Conservation (phyloP, 2,888 invertebrate species). For the Uropetala carovei region DNA sequence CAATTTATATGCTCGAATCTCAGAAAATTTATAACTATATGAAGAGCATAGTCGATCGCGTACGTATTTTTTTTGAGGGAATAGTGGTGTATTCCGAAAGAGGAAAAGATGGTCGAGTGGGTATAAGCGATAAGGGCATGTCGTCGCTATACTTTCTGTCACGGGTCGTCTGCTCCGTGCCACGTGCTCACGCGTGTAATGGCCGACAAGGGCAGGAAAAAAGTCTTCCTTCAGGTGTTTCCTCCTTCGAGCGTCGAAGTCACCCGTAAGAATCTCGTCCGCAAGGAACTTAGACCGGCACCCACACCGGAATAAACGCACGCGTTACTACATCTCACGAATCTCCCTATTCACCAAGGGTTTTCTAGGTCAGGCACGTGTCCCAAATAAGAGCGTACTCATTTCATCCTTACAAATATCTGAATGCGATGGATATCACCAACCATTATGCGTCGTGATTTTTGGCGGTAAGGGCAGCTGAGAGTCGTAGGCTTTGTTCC, state of each 20-base stretch:
- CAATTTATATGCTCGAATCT: background rate
- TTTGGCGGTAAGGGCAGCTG: background rate
- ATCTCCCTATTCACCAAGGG: background rate
- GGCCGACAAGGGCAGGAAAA: background rate
- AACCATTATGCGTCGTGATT: background rate
- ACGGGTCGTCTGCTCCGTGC: slow-evolving; percentile 23
- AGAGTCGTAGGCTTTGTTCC: slow-evolving; percentile 9
- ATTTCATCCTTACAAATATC: slow-evolving; percentile 22
- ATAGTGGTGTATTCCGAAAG: background rate
- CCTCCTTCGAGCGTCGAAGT: slow-evolving; percentile 51
- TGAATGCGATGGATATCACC: slow-evolving; percentile 38
- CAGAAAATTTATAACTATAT: background rate
- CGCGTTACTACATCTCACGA: background rate
- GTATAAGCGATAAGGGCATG: slow-evolving; percentile 20
- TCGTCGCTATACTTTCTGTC: slow-evolving; percentile 8
- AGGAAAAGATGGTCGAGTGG: background rate
- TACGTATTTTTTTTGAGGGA: background rate
- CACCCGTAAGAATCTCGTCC: background rate
- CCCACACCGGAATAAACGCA: background rate
- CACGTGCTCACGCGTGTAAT: slow-evolving; percentile 40
- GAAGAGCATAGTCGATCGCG: background rate
- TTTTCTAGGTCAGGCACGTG: slow-evolving; percentile 23
- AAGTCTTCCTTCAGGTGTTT: slow-evolving; percentile 30
- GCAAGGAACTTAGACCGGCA: background rate
- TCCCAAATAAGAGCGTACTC: background rate